Evolutionary conservation across 30 jellyfish, hydroid and myxozoan species (phyloP), one percentile per base, ranked within the genome.

Genomic region (Hydra vulgaris): DNA sequence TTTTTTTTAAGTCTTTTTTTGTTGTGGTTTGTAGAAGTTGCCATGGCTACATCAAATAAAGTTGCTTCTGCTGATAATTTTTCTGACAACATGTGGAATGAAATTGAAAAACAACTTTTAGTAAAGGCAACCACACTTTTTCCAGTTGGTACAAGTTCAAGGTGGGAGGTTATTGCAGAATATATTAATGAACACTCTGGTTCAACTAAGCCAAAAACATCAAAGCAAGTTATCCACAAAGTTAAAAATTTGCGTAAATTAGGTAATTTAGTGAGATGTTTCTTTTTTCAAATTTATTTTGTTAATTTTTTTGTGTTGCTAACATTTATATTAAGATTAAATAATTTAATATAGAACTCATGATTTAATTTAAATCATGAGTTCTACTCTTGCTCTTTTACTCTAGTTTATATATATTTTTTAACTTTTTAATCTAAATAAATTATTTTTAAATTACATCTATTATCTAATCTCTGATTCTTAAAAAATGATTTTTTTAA

Each of bases 111-210:
- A 86, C 96, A 91, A 22, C 82, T 91, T 25, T 92, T 91, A 18
- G 98, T 91, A 18, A 91, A 91, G 72, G 98, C 98, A 0, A 55
- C 96, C 23, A 87, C 92, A 17, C 76, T 86, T 18, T 91, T 86
- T 86, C 96, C 98, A 18, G 92, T 87, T 70, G 98, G 98, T 8
- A 91, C 98, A 15, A 90, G 96, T 4, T 78, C 96, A 23, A 80
- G 98, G 71, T 86, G 96, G 96, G 95, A 87, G 72, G 98, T 90
- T 24, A 90, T 90, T 3, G 95, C 95, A 27, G 83, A 78, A 71
- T 90, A 90, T 84, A 90, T 90, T 54, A 90, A 90, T 78, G 97
- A 90, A 66, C 97, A 90, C 66, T 75, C 94, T 1, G 70, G 53
- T 19, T 53, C 88, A 24, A 72, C 73, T 7, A 85, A 85, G 26